Evolutionary conservation across 2,888 invertebrate species (phyloP).

Genomic region (Tipula vernalis): DNA sequence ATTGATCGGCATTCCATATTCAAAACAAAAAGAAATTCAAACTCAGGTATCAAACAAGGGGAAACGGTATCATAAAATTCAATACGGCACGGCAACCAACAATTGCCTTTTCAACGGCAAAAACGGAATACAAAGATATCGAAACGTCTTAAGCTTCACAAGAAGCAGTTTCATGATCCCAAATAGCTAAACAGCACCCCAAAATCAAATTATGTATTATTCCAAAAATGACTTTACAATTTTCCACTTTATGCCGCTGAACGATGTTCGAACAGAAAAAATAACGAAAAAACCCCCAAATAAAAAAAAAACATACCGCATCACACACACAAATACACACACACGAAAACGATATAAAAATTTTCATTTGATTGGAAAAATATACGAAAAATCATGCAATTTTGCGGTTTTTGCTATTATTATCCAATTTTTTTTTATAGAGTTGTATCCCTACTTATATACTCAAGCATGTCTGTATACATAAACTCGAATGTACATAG

Average conservation of each 20-base stretch:
- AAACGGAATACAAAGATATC: too few relatives aligned
- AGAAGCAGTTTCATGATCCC: neutral
- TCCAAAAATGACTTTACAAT: neutral
- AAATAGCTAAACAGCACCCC: neutral
- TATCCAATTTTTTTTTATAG: neutral
- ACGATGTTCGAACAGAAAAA: neutral
- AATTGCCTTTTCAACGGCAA: too few relatives aligned
- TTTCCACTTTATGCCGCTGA: neutral
- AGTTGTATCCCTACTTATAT: neutral
- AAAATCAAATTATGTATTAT: slow-evolving; percentile 4
- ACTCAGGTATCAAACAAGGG: too few relatives aligned
- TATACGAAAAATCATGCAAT: neutral
- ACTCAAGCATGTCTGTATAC: neutral
- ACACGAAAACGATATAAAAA: neutral
- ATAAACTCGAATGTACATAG: neutral
- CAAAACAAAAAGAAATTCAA: too few relatives aligned
- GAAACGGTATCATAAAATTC: too few relatives aligned
- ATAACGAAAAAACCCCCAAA: neutral
- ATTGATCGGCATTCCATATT: too few relatives aligned
- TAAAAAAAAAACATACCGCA: neutral
- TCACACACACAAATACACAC: neutral
- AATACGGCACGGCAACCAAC: too few relatives aligned
- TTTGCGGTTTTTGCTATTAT: neutral
- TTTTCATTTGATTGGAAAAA: neutral
- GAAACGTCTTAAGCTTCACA: too few relatives aligned